Percentiles rank a stretch among this genome's conserved stretches.
Evolutionary conservation across 2,888 invertebrate species (phyloP).

Genomic region (Agrochola litura): DNA sequence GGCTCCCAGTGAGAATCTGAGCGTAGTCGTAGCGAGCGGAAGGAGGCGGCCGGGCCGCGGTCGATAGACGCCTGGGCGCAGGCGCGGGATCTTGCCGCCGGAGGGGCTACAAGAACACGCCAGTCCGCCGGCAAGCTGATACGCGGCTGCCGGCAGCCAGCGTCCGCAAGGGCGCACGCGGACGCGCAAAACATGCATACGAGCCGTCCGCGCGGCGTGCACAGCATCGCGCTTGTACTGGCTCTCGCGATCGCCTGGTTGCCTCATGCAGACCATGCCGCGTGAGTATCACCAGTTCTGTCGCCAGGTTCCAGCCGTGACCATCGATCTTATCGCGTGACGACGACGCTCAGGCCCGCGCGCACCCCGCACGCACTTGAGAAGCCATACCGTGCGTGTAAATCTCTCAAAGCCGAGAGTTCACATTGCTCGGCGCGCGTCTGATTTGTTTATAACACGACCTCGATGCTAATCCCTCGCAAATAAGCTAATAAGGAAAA

Average conservation of each 20-base stretch:
- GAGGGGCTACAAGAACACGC: constrained; percentile 73
- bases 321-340: constrained; percentile 62
- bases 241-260: constrained; percentile 83
- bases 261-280: constrained; percentile 82
- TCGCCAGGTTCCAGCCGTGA: constrained; percentile 42
- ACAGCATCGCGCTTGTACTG: constrained; percentile 83
- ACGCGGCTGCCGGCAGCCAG: constrained; percentile 85
- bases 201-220: constrained; percentile 84
- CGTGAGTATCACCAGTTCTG: constrained; percentile 79
- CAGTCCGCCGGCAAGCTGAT: constrained; percentile 84
- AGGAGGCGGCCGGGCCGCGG: constrained; percentile 79
- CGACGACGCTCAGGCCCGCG: constrained; percentile 55
- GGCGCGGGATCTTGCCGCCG: constrained; percentile 78
- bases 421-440: constrained; percentile 68
- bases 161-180: constrained; percentile 78
- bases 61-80: constrained; percentile 83
- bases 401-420: constrained; percentile 73
- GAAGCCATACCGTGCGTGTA: constrained; percentile 79
- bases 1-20: constrained; percentile 80
- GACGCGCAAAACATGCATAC: constrained; percentile 81
- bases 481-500: constrained; percentile 66
- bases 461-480: constrained; percentile 63
- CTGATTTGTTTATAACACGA: constrained; percentile 72
- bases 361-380: constrained; percentile 64
- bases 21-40: constrained; percentile 76